Evolutionary conservation across 2,797 vertebrate genomes (phyloP).

Genomic region (Sebastes vulpes): DNA sequence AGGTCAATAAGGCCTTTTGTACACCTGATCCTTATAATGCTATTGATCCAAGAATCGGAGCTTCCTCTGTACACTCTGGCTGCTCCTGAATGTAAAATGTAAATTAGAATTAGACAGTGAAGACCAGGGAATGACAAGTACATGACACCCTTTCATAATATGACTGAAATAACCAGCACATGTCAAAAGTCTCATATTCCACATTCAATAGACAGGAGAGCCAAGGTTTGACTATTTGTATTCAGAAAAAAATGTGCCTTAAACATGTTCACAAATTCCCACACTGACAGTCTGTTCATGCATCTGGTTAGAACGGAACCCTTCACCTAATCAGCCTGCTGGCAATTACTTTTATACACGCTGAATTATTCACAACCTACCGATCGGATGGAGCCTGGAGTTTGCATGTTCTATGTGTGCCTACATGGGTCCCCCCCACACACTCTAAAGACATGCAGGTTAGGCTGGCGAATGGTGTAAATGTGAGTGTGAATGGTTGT

Average conservation of each 20-base stretch:
- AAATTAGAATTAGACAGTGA: constrained; percentile 1
- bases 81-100: background rate
- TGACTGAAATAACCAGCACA: background rate
- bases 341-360: constrained; percentile 18
- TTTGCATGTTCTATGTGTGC: background rate
- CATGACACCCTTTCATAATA: constrained; percentile 16
- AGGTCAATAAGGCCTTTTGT: background rate
- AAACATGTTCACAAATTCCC: constrained; percentile 1
- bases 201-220: background rate
- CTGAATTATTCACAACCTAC: background rate
- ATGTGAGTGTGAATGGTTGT: background rate
- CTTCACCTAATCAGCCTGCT: background rate
- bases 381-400: background rate
- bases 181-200: background rate
- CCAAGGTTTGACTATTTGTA: background rate
- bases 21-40: background rate
- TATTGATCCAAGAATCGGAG: background rate
- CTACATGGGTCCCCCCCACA: background rate
- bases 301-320: background rate
- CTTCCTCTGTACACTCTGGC: background rate
- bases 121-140: constrained; percentile 7
- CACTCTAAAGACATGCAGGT: background rate
- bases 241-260: background rate
- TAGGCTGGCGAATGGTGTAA: background rate
- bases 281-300: background rate